Evolutionary conservation across 2,888 invertebrate species (phyloP), one percentile per base, ranked within the genome.

Genomic region (Pyralis farinalis): DNA sequence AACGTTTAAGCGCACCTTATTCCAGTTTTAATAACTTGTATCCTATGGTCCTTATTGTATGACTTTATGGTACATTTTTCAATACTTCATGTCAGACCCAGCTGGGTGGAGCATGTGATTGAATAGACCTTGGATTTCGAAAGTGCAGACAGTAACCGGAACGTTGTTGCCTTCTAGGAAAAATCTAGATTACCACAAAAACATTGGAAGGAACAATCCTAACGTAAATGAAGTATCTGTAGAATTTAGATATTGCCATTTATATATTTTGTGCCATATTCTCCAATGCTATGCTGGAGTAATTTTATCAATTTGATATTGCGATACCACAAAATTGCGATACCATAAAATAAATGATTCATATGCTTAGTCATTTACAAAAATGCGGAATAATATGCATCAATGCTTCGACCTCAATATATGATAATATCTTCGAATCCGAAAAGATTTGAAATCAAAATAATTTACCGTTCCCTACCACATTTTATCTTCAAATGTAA

Each of bases 71-170:
- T 28, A 39, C n/a, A 33, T 32, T 27, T 12, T 28, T 8, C 28
- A 20, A 8, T 28, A 16, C 16, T 16, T 4, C 16, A 22, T 9
- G 16, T 39, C 11, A 12, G 5, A 7, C 8, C 27, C 16, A 33
- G 27, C 40, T 49, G 49, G 52, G 52, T 40, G 52, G 43, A 44
- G 49, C 42, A 42, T 33, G 40, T 41, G 32, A 38, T 49, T 42
- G 41, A 38, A 48, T 42, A 46, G 48, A 53, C 53, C 53, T 53
- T 53, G 53, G 47, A 27, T 43, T 50, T 53, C 40, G 53, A 53
- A 53, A 53, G 53, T 53, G 41, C 43, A 42, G 43, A 43, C 43
- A 40, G 34, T 35, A 42, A 43, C 48, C 53, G 53, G 48, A 53
- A 50, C 52, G 52, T 43, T 37, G 36, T 45, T 44, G 38, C 44